A percentile compares a stretch with the other conserved stretches of the same genome.
Evolutionary conservation across 2,797 vertebrate genomes (phyloP).

Genomic region (Diplodus sargus): DNA sequence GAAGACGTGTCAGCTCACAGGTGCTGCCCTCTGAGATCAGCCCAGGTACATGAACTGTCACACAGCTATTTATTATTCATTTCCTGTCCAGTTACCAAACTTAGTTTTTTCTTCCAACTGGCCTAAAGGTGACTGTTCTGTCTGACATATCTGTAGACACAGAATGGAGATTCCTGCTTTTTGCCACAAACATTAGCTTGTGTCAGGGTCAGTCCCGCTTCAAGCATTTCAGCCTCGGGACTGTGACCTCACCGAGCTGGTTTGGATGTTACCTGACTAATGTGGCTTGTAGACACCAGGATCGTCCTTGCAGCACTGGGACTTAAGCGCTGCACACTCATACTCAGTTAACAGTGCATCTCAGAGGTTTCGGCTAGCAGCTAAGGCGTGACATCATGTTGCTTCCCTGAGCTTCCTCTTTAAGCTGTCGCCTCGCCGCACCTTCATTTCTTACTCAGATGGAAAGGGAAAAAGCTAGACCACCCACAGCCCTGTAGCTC

Average conservation of each 20-base stretch:
- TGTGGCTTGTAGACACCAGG: neutral
- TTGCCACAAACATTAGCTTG: neutral
- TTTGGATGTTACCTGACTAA: conserved; percentile 7
- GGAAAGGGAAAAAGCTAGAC: conserved; percentile 7
- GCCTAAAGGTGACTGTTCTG: neutral
- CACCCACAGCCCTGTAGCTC: conserved; percentile 36
- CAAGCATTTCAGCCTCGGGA: neutral
- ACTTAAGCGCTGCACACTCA: neutral
- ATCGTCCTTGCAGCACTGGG: conserved; percentile 35
- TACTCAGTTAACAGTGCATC: neutral
- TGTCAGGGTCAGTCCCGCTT: neutral
- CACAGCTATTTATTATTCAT: conserved; percentile 17
- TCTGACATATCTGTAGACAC: neutral
- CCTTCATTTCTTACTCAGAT: conserved; percentile 11
- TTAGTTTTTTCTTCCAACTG: conserved; percentile 15
- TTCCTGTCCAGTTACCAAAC: conserved; percentile 35
- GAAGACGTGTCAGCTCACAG: neutral
- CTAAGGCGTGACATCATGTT: neutral
- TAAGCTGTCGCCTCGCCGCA: conserved; percentile 16
- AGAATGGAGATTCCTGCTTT: conserved; percentile 3
- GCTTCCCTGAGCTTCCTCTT: conserved; percentile 24
- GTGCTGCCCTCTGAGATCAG: conserved; percentile 7
- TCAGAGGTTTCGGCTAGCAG: neutral
- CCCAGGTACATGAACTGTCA: neutral
- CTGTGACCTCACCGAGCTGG: neutral